A percentile compares a stretch with the other conserved stretches of the same genome.
phyloP scores from a whole-genome alignment of 2,797 vertebrate genomes.

The Acrocephalus scirpaceus region DNA sequence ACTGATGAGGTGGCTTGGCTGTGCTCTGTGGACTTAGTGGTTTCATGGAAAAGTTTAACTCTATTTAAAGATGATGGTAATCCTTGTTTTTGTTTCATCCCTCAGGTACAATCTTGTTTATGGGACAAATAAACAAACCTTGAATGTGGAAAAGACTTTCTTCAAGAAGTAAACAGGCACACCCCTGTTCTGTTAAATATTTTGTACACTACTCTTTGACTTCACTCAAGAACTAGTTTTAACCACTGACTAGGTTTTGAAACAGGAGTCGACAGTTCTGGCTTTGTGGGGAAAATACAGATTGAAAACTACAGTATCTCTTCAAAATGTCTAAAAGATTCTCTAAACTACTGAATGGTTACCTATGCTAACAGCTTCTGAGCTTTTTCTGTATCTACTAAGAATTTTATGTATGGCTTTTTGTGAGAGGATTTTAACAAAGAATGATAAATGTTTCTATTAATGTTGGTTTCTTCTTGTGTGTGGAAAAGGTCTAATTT shows the following conservation, averaged over 20 bases:
- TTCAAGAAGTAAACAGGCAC: slow-evolving; percentile 61
- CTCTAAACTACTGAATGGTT: slow-evolving; percentile 80
- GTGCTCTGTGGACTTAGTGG: background rate
- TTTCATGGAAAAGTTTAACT: background rate
- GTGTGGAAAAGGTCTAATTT: slow-evolving; percentile 62
- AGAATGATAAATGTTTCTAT: slow-evolving; percentile 62
- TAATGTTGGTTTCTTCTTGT: slow-evolving; percentile 71
- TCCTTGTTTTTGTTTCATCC: slow-evolving; percentile 20
- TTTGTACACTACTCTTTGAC: slow-evolving; percentile 73
- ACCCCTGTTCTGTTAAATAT: slow-evolving; percentile 74
- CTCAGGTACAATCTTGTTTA: slow-evolving; percentile 92
- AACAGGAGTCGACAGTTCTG: slow-evolving; percentile 37
- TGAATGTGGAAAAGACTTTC: slow-evolving; percentile 68
- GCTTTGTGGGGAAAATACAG: slow-evolving; percentile 28
- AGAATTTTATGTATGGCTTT: slow-evolving; percentile 71
- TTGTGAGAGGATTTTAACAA: slow-evolving; percentile 72
- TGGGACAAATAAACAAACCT: slow-evolving; percentile 95
- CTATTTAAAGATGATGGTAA: background rate
- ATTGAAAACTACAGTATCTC: slow-evolving; percentile 56
- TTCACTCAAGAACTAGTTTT: slow-evolving; percentile 73
- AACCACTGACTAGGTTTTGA: slow-evolving; percentile 69
- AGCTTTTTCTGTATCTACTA: slow-evolving; percentile 75
- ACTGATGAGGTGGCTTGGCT: background rate
- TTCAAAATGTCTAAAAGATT: slow-evolving; percentile 69
- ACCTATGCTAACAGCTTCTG: slow-evolving; percentile 72